These are phyloP conservation scores for Tretioscincus oriximinensis DNA, from an alignment of 2,113 vertebrate genomes.

Conservation along the genomic window DNA sequence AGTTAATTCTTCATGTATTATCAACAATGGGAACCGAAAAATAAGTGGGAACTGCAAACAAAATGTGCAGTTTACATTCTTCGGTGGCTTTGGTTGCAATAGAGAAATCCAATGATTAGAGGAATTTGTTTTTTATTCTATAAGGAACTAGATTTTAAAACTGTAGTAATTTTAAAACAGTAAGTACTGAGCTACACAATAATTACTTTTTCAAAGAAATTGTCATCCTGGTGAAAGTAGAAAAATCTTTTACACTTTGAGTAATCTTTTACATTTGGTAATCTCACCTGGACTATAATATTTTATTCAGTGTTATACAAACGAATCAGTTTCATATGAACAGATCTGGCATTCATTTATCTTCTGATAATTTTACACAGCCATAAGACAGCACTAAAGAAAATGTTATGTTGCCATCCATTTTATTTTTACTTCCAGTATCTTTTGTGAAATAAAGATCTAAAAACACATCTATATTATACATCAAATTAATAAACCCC, in stretches of 20 bases:
- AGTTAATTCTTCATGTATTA: neutral
- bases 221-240: rapidly evolving
- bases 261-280: neutral
- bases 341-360: neutral
- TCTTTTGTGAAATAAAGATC: neutral
- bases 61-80: neutral
- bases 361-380: neutral
- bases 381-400: neutral
- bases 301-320: neutral
- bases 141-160: neutral
- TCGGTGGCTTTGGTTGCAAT: constrained; percentile 8
- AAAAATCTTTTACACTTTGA: neutral
- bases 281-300: neutral
- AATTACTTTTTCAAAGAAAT: neutral
- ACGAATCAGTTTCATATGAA: neutral
- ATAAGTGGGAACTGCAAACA: neutral
- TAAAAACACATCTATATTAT: neutral
- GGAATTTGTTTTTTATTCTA: neutral
- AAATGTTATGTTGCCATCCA: neutral
- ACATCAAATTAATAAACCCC: too few species aligned
- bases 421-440: neutral
- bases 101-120: neutral
- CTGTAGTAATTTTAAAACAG: constrained; percentile 2
- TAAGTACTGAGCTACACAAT: neutral
- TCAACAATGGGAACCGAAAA: neutral